Percentiles rank a stretch among this genome's conserved stretches.
Conservation (phyloP, 2,888 invertebrate species). For the Anoplius nigerrimus region DNA sequence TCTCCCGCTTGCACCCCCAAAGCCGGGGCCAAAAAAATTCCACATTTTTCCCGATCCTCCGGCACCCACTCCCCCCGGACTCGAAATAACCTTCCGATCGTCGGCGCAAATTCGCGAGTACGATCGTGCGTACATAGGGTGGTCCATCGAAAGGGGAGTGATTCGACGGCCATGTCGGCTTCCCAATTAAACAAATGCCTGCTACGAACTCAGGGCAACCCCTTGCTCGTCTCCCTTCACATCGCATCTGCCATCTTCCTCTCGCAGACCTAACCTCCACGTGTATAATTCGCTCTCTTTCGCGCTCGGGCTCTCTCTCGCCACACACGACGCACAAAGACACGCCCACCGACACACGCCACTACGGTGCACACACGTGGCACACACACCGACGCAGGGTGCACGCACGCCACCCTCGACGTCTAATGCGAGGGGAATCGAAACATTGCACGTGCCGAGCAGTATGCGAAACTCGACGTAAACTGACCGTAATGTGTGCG, state of each 20-base stretch:
- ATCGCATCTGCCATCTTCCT: slow-evolving; percentile 40
- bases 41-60: too few relatives aligned
- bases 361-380: too few relatives aligned
- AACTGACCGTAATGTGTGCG: slow-evolving; percentile 1
- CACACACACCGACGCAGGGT: too few relatives aligned
- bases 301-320: slow-evolving; percentile 19
- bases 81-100: too few relatives aligned
- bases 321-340: too few relatives aligned
- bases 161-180: slow-evolving; percentile 62
- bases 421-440: slow-evolving; percentile 38
- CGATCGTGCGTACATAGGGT: slow-evolving; percentile 37
- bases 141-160: slow-evolving; percentile 49
- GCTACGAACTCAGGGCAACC: slow-evolving; percentile 59
- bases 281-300: slow-evolving; percentile 26
- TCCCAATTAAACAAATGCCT: slow-evolving; percentile 71
- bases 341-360: too few relatives aligned
- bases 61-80: too few relatives aligned
- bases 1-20: too few relatives aligned
- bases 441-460: slow-evolving; percentile 61
- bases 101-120: slow-evolving; percentile 39
- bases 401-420: slow-evolving; percentile 5
- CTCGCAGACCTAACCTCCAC: background rate
- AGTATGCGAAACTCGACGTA: slow-evolving; percentile 55
- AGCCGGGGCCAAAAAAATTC: too few relatives aligned
- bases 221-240: slow-evolving; percentile 50